These are phyloP conservation scores for Lophius americanus DNA, from an alignment of 2,797 vertebrate species.

Conservation along the genomic window DNA sequence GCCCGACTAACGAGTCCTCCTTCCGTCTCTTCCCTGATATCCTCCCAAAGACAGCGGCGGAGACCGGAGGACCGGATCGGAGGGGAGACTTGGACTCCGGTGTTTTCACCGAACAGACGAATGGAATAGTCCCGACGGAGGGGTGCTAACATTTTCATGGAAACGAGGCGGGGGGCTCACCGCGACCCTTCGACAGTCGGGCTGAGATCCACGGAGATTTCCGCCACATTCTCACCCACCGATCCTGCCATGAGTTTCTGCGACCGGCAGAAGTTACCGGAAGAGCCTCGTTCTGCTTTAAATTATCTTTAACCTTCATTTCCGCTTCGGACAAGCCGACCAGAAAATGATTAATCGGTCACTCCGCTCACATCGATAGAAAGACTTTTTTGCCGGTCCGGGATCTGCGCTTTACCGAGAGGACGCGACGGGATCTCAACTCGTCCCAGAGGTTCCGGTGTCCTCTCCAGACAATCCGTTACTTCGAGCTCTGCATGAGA, in stretches of 20 bases:
- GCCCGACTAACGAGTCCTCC: slow-evolving; percentile 74
- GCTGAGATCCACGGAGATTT: slow-evolving; percentile 58
- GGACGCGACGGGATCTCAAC: slow-evolving; percentile 47
- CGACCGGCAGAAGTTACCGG: slow-evolving; percentile 60
- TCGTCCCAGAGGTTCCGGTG: slow-evolving; percentile 28
- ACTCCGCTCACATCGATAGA: slow-evolving; percentile 9
- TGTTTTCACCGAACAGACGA: slow-evolving; percentile 27
- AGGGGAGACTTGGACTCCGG: too few relatives aligned
- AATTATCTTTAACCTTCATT: background rate
- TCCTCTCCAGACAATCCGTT: slow-evolving; percentile 60
- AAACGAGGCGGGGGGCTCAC: slow-evolving; percentile 76
- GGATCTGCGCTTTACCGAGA: background rate
- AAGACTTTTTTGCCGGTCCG: slow-evolving; percentile 26
- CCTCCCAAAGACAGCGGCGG: slow-evolving; percentile 47
- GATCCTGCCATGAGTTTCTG: slow-evolving; percentile 64
- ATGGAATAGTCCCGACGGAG: slow-evolving; percentile 41
- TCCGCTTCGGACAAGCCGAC: slow-evolving; percentile 31
- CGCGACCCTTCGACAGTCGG: slow-evolving; percentile 40
- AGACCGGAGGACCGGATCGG: slow-evolving; percentile 30
- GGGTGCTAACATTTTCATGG: slow-evolving; percentile 54
- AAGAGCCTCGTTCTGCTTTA: slow-evolving; percentile 11
- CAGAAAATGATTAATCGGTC: slow-evolving; percentile 8
- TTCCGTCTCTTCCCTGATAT: slow-evolving; percentile 53
- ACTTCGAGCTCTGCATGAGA: slow-evolving; percentile 89
- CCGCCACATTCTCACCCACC: slow-evolving; percentile 26